A percentile compares a stretch with the other conserved stretches of the same genome.
Evolutionary conservation across 1,140 invertebrate species (phyloP).

Genomic region (Tribolium madens): DNA sequence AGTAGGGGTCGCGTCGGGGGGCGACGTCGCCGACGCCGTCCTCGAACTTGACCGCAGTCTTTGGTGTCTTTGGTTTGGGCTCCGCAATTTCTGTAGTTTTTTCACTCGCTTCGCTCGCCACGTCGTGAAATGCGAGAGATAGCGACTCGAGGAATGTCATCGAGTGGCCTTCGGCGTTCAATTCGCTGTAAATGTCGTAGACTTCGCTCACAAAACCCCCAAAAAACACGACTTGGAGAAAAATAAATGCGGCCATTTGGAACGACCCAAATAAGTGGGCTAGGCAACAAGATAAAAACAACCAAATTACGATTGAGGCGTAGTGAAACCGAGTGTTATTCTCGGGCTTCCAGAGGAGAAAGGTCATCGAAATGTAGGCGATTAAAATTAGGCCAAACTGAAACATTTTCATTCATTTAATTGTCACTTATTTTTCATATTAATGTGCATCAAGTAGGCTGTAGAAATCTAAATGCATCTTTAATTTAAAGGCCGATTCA

Average conservation of each 20-base stretch:
- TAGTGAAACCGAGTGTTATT: constrained; percentile 71
- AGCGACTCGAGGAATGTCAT: constrained; percentile 64
- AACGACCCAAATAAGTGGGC: constrained; percentile 72
- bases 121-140: constrained; percentile 60
- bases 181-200: constrained; percentile 62
- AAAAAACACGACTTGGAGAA: constrained; percentile 67
- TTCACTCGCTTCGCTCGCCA: constrained; percentile 46
- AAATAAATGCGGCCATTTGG: constrained; percentile 72
- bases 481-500: too few relatives aligned
- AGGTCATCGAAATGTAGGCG: constrained; percentile 68
- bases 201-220: constrained; percentile 72
- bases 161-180: constrained; percentile 60
- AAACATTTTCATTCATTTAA: constrained; percentile 50
- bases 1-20: constrained; percentile 50
- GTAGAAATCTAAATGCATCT: too few relatives aligned
- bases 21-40: constrained; percentile 1
- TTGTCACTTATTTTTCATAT: too few relatives aligned
- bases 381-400: constrained; percentile 68
- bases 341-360: constrained; percentile 72
- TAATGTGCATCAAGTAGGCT: too few relatives aligned
- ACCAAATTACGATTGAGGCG: constrained; percentile 72
- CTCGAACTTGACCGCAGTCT: constrained; percentile 18
- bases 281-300: constrained; percentile 72
- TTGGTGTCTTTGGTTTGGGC: not conserved
- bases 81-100: too few relatives aligned